phyloP scores from a whole-genome alignment of 53 echinoderm and acorn worm genomes.

The Mesocentrotus franciscanus region DNA sequence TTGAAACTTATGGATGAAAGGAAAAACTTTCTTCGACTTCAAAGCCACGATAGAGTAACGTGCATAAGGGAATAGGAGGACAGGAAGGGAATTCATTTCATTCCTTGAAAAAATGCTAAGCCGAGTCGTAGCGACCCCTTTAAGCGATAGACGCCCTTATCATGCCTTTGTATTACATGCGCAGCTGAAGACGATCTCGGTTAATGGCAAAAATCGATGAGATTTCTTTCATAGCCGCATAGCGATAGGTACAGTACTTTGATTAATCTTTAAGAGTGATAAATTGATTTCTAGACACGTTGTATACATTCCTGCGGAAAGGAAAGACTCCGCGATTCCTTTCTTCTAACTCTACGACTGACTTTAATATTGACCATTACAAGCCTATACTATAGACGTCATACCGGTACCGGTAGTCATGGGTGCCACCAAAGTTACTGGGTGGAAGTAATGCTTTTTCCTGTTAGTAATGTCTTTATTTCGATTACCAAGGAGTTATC shows the following conservation, averaged over 20 bases:
- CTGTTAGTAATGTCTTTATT: not conserved
- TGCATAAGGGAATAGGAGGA: too few species aligned
- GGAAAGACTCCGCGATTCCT: not conserved
- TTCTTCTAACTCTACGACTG: not conserved
- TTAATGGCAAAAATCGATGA: constrained; percentile 44
- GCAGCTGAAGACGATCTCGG: constrained; percentile 36
- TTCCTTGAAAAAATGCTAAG: not conserved
- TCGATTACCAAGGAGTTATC: not conserved
- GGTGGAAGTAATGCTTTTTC: not conserved
- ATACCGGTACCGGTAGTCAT: not conserved
- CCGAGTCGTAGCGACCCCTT: not conserved
- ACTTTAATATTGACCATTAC: not conserved
- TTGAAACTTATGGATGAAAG: too few species aligned
- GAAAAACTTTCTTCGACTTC: too few species aligned
- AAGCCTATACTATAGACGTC: not conserved
- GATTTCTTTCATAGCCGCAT: constrained; percentile 8
- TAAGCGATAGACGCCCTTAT: not conserved
- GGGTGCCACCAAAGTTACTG: not conserved
- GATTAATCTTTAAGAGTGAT: constrained; percentile 28
- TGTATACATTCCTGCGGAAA: not conserved
- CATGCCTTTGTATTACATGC: not conserved
- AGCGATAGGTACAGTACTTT: constrained; percentile 6
- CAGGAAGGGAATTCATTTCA: not conserved
- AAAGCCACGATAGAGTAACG: too few species aligned
- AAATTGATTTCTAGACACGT: constrained; percentile 7